Conservation (phyloP, 2,113 vertebrate species). For the Otus sunia region DNA sequence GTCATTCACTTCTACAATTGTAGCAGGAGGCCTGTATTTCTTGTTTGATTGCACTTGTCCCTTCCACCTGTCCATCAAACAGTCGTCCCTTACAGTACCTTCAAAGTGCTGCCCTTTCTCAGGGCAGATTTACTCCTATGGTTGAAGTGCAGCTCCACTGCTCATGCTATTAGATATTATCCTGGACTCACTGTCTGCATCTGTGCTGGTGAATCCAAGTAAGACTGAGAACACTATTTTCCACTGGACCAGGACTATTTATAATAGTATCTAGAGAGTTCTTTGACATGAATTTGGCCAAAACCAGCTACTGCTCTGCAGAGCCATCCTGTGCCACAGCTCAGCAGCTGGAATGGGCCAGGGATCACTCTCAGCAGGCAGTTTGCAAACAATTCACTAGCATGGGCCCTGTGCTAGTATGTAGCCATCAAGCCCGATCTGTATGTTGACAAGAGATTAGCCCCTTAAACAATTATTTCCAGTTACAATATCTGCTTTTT, state of each 20-base stretch:
- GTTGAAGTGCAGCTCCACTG: background rate
- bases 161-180: background rate
- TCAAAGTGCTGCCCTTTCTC: background rate
- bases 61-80: background rate
- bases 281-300: background rate
- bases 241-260: background rate
- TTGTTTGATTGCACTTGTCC: background rate
- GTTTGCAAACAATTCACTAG: background rate
- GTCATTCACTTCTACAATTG: background rate
- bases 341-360: background rate
- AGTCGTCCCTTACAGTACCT: background rate
- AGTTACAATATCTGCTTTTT: background rate
- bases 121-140: background rate
- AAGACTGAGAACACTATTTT: background rate
- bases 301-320: background rate
- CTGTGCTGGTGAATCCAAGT: background rate
- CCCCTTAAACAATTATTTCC: background rate
- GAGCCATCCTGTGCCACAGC: background rate
- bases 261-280: background rate
- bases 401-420: rapidly evolving
- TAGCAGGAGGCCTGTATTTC: background rate
- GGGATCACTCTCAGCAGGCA: background rate
- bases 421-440: background rate
- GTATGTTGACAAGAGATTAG: background rate
- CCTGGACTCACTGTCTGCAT: background rate